Conservation (phyloP, 2,797 vertebrate species). For the Labeo calbasu region DNA sequence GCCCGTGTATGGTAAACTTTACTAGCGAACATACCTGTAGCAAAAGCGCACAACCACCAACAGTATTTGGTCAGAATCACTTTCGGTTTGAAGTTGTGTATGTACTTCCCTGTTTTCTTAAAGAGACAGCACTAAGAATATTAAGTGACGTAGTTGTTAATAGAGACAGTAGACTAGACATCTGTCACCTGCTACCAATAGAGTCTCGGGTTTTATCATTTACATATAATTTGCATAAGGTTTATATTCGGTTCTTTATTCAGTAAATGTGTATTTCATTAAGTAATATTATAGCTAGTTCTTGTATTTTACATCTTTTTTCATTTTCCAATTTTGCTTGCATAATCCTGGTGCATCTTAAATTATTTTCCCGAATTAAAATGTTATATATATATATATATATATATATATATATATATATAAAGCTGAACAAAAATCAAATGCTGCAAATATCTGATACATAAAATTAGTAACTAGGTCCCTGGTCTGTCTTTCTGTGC, state of each 20-base stretch:
- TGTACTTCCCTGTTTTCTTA: slow-evolving; percentile 39
- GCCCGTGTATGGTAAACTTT: neutral
- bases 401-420: neutral
- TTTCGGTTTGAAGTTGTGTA: slow-evolving; percentile 37
- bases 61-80: neutral
- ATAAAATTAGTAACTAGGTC: neutral
- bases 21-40: neutral
- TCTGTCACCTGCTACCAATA: neutral
- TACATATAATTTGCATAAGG: neutral
- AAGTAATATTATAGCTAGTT: neutral
- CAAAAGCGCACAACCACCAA: no score
- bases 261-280: neutral
- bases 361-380: neutral
- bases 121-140: slow-evolving; percentile 13
- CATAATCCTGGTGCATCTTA: neutral
- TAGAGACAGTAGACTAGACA: neutral
- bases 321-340: neutral
- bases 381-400: neutral
- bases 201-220: no score
- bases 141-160: neutral
- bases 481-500: neutral
- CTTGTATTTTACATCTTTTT: neutral
- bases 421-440: neutral
- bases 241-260: neutral
- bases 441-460: neutral